Base-by-base conservation (phyloP, 2,113 vertebrate species). In the Bufo bufo region DNA sequence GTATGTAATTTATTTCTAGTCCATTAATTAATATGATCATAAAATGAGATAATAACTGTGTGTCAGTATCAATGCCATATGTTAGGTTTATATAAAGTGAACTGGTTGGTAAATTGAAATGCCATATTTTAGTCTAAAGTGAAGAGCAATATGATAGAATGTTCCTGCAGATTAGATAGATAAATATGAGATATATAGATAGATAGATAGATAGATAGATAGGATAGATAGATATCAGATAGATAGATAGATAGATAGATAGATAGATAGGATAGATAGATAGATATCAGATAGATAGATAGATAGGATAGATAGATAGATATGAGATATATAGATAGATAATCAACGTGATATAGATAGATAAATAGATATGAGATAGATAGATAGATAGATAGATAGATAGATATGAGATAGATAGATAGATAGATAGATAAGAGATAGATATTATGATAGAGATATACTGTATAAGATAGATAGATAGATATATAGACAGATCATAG, bases 241-340 rank as follows among this genome's bases (percentile, higher is more conserved):
- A 17, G 71, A 74, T 74, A 74, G 71, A 74, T 74, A 74, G 33
- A 47, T 71, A 71, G 66, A 71, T 71, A 72, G 33, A 72, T 72
- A 69, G 65, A 69, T 69, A 33, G 69, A 72, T 72, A 72, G 23
- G 16, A 43, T 11, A 14, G 23, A 72, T 77, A 52, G 75, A 77
- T 77, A 20, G 75, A 77, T 77, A 77, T 6, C 7, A 19, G 49
- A 50, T 77, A 52, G 47, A 50, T 50, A 77, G 75, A 77, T 52
- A 49, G 45, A 75, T 17, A 49, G 19, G 74, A 77, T 49, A 49
- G 17, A 77, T 49, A 77, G 17, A 77, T 50, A 52, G 19, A 33
- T 23, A 14, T 3, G 12, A 52, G 8, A 52, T 77, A 77, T 19
- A 77, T 77, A 77, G 75, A 47, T 45, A 74, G 71, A 74, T 74